Conservation (phyloP, 2,888 invertebrate genomes). For the Phytoseiulus persimilis region DNA sequence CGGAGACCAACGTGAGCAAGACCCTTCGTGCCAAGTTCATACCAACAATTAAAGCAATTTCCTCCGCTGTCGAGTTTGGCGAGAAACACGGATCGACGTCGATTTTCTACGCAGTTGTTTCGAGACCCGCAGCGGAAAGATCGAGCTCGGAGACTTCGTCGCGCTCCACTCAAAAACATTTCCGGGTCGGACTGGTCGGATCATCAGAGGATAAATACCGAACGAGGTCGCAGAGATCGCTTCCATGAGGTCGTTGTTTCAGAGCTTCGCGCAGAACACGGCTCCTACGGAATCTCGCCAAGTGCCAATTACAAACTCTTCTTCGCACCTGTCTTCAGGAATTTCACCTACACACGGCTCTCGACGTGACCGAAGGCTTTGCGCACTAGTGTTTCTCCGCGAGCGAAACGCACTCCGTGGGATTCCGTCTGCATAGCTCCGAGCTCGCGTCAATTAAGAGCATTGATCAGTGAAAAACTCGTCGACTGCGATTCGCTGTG, state of each 20-base stretch:
- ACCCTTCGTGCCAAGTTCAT: background rate
- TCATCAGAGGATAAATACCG: background rate
- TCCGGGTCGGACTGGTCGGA: background rate
- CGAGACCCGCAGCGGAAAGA: background rate
- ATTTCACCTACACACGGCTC: background rate
- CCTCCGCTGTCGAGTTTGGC: background rate
- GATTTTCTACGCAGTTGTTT: background rate
- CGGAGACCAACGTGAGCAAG: background rate
- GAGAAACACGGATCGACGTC: background rate
- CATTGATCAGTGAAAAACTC: too few species aligned
- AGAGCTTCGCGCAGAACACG: background rate
- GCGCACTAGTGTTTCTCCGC: background rate
- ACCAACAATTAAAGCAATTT: slow-evolving; percentile 5
- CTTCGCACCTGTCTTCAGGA: background rate
- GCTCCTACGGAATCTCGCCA: background rate
- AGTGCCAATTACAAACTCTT: slow-evolving; percentile 5
- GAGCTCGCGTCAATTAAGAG: too few species aligned
- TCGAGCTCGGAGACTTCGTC: background rate
- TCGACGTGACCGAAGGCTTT: background rate
- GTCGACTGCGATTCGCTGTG: too few species aligned
- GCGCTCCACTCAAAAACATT: background rate
- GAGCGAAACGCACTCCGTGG: background rate
- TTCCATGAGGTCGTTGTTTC: background rate
- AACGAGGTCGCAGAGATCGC: background rate
- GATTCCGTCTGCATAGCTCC: too few species aligned